Evolutionary conservation across 2,113 vertebrate species (phyloP), one percentile per base, ranked within the genome.

Genomic region (Nycticorax nycticorax): DNA sequence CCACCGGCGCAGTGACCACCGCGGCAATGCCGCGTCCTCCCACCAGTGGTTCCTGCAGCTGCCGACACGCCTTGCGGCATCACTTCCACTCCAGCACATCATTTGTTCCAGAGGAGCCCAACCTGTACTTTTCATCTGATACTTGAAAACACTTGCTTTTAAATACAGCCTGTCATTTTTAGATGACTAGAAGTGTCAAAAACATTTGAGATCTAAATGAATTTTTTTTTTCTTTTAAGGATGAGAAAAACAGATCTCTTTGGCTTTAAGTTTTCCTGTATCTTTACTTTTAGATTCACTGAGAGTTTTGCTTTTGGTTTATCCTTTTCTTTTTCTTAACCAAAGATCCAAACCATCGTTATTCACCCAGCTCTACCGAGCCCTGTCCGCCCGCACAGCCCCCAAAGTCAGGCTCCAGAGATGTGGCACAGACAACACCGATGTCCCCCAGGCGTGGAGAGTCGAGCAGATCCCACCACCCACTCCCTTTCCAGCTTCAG

Each of bases 161-260:
- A 96, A 96, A 93, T 55, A 95, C 73, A 91, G 80, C 84, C 73
- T 97, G 91, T 91, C 91, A 94, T 78, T 91, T 93, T 81, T 3
- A 92, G 56, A 96, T 52, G 52, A 95, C 87, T 94, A 35, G 16
- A 71, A 75, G 52, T 43, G 66, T 89, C 94, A 96, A 91, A 96
- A 91, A 74, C 87, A 91, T 93, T 78, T 75, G 52, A 95, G 80
- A 89, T 85, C 64, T 75, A 94, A 92, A 85, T 6, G 50, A 74
- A 28, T 0, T 75, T 76, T 88, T 43, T 41, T 52, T 72, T 64
- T 39, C 16, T 72, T 95, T 92, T 67, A 76, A 91, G 43, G 73
- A 92, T 68, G 81, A 96, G 50, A 94, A 96, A 93, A 92, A 75
- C 69, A 92, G 55, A 81, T 80, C 64, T 14, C 13, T 89, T 59